These are phyloP conservation scores for Ganaspis sp. DNA, from an alignment of 1,140 invertebrate genomes.

Conservation along the genomic window DNA sequence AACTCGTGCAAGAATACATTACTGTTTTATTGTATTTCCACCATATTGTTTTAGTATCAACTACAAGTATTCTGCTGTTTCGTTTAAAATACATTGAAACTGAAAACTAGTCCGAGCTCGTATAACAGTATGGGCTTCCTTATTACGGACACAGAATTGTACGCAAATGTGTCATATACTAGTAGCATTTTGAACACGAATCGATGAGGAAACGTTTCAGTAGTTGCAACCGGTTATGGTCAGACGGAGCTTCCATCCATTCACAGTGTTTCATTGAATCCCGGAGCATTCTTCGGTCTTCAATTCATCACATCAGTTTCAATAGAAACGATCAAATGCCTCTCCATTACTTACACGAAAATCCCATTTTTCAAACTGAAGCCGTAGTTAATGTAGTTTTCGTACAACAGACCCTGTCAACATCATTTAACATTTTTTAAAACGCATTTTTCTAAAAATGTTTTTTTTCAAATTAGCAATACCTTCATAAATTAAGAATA, in stretches of 20 bases:
- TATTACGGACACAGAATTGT: background rate
- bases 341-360: background rate
- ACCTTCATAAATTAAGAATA: too few species aligned
- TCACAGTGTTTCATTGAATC: background rate
- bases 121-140: background rate
- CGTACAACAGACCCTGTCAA: too few species aligned
- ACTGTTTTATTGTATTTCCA: background rate
- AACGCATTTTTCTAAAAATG: too few species aligned
- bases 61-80: constrained; percentile 3
- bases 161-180: background rate
- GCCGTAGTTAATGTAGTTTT: too few species aligned
- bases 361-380: background rate
- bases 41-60: background rate
- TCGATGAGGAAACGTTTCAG: background rate
- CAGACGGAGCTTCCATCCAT: background rate
- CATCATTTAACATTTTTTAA: too few species aligned
- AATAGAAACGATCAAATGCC: background rate
- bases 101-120: background rate
- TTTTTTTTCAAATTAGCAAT: too few species aligned
- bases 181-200: background rate
- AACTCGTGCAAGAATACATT: background rate
- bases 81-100: background rate
- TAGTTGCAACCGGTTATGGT: background rate
- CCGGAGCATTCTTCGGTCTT: background rate
- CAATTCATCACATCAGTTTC: background rate